Evolutionary conservation across 2,113 vertebrate species (phyloP).

Genomic region (Ochotona princeps): DNA sequence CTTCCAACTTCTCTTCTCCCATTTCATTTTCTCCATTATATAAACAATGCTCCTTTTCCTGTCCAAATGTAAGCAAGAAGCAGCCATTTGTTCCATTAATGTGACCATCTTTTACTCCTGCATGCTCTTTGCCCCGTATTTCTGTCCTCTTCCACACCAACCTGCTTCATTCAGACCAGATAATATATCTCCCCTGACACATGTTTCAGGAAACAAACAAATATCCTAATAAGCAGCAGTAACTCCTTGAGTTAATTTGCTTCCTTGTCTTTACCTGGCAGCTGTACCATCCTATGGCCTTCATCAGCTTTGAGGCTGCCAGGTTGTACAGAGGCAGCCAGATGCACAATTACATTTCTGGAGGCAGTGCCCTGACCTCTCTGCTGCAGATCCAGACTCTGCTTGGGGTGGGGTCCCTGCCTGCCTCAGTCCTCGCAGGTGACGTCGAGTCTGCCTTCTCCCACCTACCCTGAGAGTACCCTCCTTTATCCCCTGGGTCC

Average conservation of each 20-base stretch:
- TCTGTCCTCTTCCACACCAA: not conserved
- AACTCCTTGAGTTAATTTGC: not conserved
- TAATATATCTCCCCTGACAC: not conserved
- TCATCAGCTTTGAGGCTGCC: not conserved
- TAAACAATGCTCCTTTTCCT: not conserved
- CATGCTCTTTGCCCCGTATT: too few relatives aligned
- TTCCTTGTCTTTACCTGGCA: not conserved
- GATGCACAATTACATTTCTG: not conserved
- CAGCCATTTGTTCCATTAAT: rapidly evolving
- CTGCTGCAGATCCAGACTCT: not conserved
- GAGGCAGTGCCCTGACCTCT: not conserved
- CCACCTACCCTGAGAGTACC: not conserved
- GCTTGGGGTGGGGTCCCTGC: not conserved
- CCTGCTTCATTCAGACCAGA: not conserved
- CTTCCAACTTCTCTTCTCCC: not conserved
- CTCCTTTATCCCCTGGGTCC: rapidly evolving
- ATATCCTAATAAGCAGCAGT: not conserved
- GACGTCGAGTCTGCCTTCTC: not conserved
- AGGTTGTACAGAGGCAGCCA: not conserved
- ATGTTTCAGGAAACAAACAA: not conserved
- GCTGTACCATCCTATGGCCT: not conserved
- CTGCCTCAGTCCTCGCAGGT: rapidly evolving
- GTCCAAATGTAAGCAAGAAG: not conserved
- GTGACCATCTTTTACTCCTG: not conserved
- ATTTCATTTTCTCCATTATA: not conserved